phyloP scores from a whole-genome alignment of 2,113 vertebrate species.

The Cyanoderma ruficeps region DNA sequence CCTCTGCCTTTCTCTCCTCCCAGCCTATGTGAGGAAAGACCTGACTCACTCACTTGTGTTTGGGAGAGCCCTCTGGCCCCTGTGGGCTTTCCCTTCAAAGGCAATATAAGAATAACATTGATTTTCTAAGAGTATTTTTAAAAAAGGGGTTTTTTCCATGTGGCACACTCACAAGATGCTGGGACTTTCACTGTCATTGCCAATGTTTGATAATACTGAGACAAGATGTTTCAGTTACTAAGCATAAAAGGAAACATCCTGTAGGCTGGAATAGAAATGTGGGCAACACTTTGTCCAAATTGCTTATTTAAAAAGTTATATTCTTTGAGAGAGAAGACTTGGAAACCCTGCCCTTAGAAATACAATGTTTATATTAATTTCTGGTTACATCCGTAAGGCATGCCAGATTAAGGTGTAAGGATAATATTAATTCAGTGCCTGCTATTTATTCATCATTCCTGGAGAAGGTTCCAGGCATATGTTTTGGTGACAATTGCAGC shows the following conservation, averaged over 20 bases:
- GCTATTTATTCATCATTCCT: background rate
- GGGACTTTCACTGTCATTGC: background rate
- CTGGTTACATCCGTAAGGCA: background rate
- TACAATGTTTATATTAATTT: background rate
- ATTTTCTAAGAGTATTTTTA: background rate
- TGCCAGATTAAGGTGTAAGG: background rate
- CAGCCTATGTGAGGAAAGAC: background rate
- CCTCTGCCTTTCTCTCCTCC: background rate
- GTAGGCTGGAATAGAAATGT: rapidly evolving
- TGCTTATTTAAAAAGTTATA: background rate
- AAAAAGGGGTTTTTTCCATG: background rate
- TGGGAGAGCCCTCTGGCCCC: background rate
- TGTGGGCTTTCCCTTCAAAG: background rate
- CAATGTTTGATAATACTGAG: background rate
- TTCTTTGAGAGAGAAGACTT: background rate
- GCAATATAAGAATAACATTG: background rate
- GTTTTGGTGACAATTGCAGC: background rate
- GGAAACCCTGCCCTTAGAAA: background rate
- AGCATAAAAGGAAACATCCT: background rate
- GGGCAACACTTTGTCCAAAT: background rate
- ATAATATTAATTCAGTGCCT: background rate
- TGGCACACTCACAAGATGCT: background rate
- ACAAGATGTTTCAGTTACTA: background rate
- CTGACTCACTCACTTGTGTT: background rate
- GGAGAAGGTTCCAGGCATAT: background rate